phyloP scores from a whole-genome alignment of 23 tunicate species.

The Phallusia fumigata region DNA sequence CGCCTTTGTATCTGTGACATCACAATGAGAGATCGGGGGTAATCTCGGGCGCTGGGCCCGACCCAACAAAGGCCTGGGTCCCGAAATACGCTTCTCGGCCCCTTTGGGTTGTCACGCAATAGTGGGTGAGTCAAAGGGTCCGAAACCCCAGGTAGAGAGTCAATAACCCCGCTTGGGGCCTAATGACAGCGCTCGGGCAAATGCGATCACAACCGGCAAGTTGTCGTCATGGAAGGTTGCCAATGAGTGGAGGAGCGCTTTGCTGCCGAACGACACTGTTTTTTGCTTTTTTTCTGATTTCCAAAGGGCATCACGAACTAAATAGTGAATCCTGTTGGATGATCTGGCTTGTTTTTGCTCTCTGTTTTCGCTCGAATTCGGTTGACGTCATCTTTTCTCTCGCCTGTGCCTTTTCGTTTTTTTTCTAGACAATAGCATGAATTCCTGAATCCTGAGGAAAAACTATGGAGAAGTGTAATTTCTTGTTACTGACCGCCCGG shows the following conservation, averaged over 20 bases:
- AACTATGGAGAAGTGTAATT: too few species aligned
- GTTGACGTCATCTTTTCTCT: too few species aligned
- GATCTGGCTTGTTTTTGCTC: too few species aligned
- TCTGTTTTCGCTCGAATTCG: too few species aligned
- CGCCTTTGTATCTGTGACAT: constrained; percentile 32
- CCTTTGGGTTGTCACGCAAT: constrained; percentile 48
- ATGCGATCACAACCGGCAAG: constrained; percentile 4
- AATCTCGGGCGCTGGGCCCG: not conserved
- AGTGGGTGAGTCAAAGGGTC: constrained; percentile 19
- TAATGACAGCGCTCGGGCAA: constrained; percentile 27
- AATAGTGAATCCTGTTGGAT: not conserved
- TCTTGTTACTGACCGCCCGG: too few species aligned
- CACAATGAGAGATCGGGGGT: constrained; percentile 30
- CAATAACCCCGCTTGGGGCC: not conserved
- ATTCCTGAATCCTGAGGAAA: too few species aligned
- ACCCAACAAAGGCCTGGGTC: constrained; percentile 8
- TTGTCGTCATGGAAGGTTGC: constrained; percentile 32
- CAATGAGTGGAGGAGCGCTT: constrained; percentile 22
- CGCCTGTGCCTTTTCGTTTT: too few species aligned
- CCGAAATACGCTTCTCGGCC: constrained; percentile 4
- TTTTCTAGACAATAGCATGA: too few species aligned
- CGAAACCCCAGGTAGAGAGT: constrained; percentile 6
- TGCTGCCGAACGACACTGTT: constrained; percentile 3
- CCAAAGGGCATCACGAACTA: not conserved
- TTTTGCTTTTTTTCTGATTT: not conserved